Conservation (phyloP, 2,888 invertebrate species). For the Latrodectus elegans region DNA sequence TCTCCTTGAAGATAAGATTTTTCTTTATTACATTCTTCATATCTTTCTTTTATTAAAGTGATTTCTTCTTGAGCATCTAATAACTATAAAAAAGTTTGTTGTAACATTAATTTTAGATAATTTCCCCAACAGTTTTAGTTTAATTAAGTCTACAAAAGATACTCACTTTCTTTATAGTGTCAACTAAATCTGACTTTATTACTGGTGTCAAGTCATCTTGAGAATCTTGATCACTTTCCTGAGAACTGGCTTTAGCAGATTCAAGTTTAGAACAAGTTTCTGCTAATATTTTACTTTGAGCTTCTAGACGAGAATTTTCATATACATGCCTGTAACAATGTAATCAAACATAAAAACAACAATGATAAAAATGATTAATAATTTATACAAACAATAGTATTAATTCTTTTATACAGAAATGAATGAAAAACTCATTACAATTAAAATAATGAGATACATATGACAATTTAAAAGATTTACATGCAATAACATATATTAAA, state of each 20-base stretch:
- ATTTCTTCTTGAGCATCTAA: conserved; percentile 84
- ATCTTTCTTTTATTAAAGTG: conserved; percentile 83
- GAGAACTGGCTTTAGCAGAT: conserved; percentile 74
- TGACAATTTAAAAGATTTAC: background rate
- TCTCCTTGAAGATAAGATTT: conserved; percentile 76
- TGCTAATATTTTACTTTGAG: conserved; percentile 75
- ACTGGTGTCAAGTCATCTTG: conserved; percentile 72
- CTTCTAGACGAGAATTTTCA: conserved; percentile 74
- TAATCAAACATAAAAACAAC: background rate
- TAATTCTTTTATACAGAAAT: background rate
- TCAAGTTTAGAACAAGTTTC: conserved; percentile 75
- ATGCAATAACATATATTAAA: too few relatives aligned
- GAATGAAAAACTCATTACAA: background rate
- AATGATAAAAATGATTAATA: background rate
- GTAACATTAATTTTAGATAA: background rate
- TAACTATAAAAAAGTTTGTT: conserved; percentile 74
- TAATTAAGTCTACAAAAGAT: background rate
- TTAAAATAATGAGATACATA: background rate
- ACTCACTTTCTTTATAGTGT: conserved; percentile 74
- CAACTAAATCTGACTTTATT: conserved; percentile 72
- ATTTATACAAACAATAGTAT: background rate
- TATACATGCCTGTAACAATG: conserved; percentile 73
- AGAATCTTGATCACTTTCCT: conserved; percentile 73
- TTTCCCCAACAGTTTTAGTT: background rate
- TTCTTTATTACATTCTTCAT: conserved; percentile 79